Conservation (phyloP, 2,888 invertebrate species). For the Acanthoscelides obtectus region DNA sequence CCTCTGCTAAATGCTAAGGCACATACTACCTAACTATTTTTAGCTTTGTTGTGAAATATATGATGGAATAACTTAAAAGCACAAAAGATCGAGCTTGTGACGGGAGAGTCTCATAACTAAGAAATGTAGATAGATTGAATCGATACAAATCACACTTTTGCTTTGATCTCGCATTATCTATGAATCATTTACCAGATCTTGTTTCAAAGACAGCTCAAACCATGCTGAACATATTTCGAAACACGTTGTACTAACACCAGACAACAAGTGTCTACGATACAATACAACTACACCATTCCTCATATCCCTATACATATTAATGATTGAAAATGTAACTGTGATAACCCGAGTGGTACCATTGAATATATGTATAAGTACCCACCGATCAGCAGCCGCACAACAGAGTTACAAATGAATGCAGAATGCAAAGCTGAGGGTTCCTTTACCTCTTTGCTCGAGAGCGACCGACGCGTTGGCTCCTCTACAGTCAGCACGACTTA, state of each 20-base stretch:
- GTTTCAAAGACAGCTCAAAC: not conserved
- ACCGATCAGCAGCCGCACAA: not conserved
- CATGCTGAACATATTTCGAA: not conserved
- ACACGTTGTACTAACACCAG: not conserved
- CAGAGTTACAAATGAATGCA: not conserved
- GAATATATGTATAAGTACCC: not conserved
- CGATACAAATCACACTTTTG: no score
- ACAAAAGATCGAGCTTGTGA: no score
- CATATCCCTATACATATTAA: not conserved
- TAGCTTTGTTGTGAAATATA: no score
- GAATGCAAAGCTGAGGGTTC: not conserved
- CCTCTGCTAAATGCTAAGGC: no score
- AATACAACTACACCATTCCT: not conserved
- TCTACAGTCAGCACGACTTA: not conserved
- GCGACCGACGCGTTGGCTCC: not conserved
- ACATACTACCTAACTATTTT: no score
- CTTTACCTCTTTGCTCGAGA: not conserved
- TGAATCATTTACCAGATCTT: not conserved
- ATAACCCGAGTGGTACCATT: not conserved
- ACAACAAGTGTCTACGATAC: not conserved
- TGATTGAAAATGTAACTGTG: not conserved
- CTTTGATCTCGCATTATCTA: no score
- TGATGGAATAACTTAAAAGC: no score
- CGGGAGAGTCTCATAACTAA: no score
- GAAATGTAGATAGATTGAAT: no score